These are phyloP conservation scores for Pachymerium ferrugineum DNA, from an alignment of 2,888 invertebrate genomes.

Conservation along the genomic window DNA sequence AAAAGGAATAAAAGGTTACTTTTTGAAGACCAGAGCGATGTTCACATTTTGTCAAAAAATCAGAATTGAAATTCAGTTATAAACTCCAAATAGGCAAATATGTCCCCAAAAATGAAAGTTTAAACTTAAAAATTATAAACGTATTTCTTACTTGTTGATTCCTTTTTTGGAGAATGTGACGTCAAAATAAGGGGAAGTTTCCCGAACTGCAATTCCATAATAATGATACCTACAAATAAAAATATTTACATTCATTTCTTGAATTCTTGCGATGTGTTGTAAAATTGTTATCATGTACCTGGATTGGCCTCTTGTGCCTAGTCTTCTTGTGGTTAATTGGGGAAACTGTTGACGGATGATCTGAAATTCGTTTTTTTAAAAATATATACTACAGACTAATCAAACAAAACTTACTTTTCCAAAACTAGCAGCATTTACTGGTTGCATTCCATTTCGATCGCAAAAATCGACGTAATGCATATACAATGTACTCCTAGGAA, in stretches of 20 bases:
- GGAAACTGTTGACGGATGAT: slow-evolving; percentile 54
- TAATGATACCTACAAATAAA: slow-evolving; percentile 48
- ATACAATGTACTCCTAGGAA: slow-evolving; percentile 52
- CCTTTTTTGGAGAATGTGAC: slow-evolving; percentile 49
- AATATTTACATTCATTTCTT: background rate
- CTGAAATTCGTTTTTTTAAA: slow-evolving; percentile 40
- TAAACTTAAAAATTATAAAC: background rate
- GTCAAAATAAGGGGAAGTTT: slow-evolving; percentile 49
- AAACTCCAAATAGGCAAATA: too few relatives aligned
- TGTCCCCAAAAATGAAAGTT: background rate
- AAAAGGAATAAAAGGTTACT: too few relatives aligned
- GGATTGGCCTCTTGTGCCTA: slow-evolving; percentile 53
- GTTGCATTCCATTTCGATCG: slow-evolving; percentile 49
- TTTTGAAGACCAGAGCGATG: too few relatives aligned
- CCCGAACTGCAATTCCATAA: slow-evolving; percentile 52
- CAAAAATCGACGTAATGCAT: slow-evolving; percentile 53
- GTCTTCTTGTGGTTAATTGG: slow-evolving; percentile 50
- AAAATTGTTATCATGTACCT: slow-evolving; percentile 42
- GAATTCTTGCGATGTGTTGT: background rate
- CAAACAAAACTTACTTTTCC: slow-evolving; percentile 48
- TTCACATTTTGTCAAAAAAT: too few relatives aligned
- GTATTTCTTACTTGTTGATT: slow-evolving; percentile 41
- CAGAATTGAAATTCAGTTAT: too few relatives aligned
- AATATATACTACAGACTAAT: background rate
- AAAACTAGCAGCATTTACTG: slow-evolving; percentile 54